These are phyloP conservation scores for Chromobotia macracanthus DNA, from an alignment of 2,797 vertebrate species.

Conservation along the genomic window DNA sequence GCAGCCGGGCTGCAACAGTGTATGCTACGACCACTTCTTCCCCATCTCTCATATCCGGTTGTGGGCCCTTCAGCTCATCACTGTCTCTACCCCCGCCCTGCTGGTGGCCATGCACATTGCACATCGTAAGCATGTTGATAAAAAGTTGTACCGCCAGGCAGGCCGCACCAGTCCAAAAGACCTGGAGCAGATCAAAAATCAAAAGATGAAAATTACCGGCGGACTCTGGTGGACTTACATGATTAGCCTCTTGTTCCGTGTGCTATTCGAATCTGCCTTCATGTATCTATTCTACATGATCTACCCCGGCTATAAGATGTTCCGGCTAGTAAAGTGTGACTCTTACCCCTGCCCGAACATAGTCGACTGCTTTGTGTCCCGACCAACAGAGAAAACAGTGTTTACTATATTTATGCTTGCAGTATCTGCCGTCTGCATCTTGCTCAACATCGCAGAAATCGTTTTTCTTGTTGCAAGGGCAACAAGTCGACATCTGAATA, in stretches of 20 bases:
- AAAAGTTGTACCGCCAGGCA: constrained; percentile 85
- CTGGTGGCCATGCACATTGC: constrained; percentile 97
- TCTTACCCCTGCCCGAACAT: constrained; percentile 96
- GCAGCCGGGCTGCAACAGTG: constrained; percentile 96
- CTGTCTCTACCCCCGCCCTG: constrained; percentile 93
- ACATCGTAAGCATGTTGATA: constrained; percentile 93
- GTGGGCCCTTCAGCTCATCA: constrained; percentile 96
- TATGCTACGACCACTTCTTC: constrained; percentile 98
- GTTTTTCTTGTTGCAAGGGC: constrained; percentile 87
- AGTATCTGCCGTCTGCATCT: constrained; percentile 89
- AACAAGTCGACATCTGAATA: constrained; percentile 80
- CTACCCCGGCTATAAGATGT: constrained; percentile 97
- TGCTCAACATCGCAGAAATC: constrained; percentile 93
- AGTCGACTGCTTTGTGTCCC: constrained; percentile 96
- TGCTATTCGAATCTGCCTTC: constrained; percentile 90
- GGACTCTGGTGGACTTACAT: constrained; percentile 97
- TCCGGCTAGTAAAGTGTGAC: constrained; percentile 94
- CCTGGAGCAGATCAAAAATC: constrained; percentile 90
- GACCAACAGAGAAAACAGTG: constrained; percentile 96
- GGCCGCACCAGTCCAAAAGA: constrained; percentile 85
- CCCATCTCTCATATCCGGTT: constrained; percentile 96
- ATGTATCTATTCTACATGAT: constrained; percentile 97
- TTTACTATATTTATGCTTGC: constrained; percentile 96
- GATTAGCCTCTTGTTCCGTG: constrained; percentile 90
- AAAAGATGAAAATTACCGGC: constrained; percentile 91